These are phyloP conservation scores for Augiades crinisus DNA, from an alignment of 2,888 invertebrate genomes.

Conservation along the genomic window DNA sequence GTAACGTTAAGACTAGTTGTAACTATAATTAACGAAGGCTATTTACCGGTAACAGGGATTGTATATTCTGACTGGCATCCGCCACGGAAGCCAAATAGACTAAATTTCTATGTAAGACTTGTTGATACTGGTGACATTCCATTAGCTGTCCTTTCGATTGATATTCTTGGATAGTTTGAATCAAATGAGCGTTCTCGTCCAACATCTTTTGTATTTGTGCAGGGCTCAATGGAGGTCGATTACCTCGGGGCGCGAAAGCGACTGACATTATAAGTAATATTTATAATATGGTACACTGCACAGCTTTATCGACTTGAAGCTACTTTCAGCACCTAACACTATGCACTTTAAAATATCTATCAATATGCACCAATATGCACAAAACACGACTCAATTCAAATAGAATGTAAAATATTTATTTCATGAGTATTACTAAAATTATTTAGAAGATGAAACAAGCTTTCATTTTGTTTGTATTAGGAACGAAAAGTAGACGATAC, in stretches of 20 bases:
- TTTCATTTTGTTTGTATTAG: no score
- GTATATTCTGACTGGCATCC: slow-evolving; percentile 97
- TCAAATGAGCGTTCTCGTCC: slow-evolving; percentile 98
- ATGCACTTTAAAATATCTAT: neutral
- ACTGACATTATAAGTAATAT: slow-evolving; percentile 86
- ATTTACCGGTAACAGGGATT: slow-evolving; percentile 92
- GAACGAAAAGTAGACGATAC: no score
- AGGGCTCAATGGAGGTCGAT: slow-evolving; percentile 88
- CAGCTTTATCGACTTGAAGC: no score
- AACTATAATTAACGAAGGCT: neutral
- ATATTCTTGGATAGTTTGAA: slow-evolving; percentile 98
- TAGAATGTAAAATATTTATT: no score
- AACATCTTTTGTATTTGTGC: slow-evolving; percentile 97
- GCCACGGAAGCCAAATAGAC: slow-evolving; percentile 97
- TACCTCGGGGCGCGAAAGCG: slow-evolving; percentile 87
- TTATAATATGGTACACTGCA: no score
- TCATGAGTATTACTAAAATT: no score
- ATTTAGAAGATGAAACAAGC: no score
- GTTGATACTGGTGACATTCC: slow-evolving; percentile 97
- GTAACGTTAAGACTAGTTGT: no score
- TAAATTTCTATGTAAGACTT: slow-evolving; percentile 96
- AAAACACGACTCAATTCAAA: no score
- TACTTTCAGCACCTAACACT: no score
- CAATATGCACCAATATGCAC: no score
- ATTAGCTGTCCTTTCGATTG: slow-evolving; percentile 96